phyloP scores from a whole-genome alignment of 1,140 invertebrate species.

The Anoplolepis gracilipes region DNA sequence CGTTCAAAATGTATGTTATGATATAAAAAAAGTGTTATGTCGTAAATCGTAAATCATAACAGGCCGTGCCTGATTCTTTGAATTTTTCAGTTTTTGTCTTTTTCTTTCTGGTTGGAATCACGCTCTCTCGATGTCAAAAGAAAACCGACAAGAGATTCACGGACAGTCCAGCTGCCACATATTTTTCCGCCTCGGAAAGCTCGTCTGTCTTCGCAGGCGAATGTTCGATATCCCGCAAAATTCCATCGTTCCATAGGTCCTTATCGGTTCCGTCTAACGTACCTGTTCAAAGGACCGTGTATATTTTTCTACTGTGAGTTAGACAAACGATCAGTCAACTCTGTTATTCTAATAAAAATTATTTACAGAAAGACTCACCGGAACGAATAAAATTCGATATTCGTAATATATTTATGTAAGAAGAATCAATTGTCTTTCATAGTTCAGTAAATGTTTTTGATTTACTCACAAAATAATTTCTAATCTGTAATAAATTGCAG shows the following conservation, averaged over 20 bases:
- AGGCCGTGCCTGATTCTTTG: background rate
- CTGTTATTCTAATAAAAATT: background rate
- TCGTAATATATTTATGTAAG: constrained; percentile 30
- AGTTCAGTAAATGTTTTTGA: background rate
- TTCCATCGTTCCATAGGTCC: constrained; percentile 37
- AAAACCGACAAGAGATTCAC: constrained; percentile 60
- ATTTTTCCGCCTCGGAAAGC: constrained; percentile 65
- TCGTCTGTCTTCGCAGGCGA: constrained; percentile 61
- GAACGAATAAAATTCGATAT: constrained; percentile 3
- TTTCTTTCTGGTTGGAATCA: constrained; percentile 22
- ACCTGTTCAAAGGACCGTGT: constrained; percentile 30
- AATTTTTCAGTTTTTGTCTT: background rate
- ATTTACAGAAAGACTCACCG: background rate
- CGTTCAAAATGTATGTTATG: background rate
- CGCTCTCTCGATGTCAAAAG: constrained; percentile 6
- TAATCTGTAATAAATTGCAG: constrained; percentile 14
- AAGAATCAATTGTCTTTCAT: background rate
- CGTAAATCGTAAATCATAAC: constrained; percentile 60
- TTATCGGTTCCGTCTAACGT: constrained; percentile 19
- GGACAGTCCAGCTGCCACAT: constrained; percentile 60
- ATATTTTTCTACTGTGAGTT: constrained; percentile 39
- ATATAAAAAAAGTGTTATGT: constrained; percentile 47
- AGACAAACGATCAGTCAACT: constrained; percentile 16
- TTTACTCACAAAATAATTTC: background rate
- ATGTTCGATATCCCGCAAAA: constrained; percentile 48